Evolutionary conservation across 1,140 invertebrate genomes (phyloP).

Genomic region (Hydropsyche tenuis): DNA sequence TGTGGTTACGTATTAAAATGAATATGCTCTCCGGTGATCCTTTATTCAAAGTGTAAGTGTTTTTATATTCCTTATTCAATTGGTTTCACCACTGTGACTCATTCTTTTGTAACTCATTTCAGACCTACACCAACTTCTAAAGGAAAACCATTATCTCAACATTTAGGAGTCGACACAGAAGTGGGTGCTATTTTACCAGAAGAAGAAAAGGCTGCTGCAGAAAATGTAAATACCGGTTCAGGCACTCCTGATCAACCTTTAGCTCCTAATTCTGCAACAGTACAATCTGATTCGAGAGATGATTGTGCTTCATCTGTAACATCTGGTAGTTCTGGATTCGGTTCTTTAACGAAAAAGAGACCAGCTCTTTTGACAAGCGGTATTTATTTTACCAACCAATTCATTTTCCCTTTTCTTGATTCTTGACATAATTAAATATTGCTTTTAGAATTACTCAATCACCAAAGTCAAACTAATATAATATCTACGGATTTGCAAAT

Average conservation of each 20-base stretch:
- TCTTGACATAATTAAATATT: too few species aligned
- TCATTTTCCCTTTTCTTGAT: not conserved
- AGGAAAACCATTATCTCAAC: conserved; percentile 64
- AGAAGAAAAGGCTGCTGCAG: conserved; percentile 53
- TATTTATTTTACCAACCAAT: conserved; percentile 1
- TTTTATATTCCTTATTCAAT: conserved; percentile 14
- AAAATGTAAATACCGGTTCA: conserved; percentile 49
- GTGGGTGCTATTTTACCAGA: conserved; percentile 52
- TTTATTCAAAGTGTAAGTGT: conserved; percentile 94
- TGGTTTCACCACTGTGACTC: too few species aligned
- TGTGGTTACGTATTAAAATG: conserved; percentile 89
- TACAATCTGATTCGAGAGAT: conserved; percentile 59
- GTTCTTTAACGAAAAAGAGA: conserved; percentile 81
- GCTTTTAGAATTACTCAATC: conserved; percentile 54
- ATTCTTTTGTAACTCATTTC: conserved; percentile 37
- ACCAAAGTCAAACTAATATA: conserved; percentile 54
- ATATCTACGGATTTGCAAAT: conserved; percentile 51
- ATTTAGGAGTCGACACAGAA: conserved; percentile 56
- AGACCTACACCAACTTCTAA: conserved; percentile 75
- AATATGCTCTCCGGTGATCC: conserved; percentile 94
- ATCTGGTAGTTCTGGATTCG: conserved; percentile 81
- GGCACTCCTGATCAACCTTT: conserved; percentile 40
- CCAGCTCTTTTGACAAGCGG: conserved; percentile 64
- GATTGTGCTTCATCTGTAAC: conserved; percentile 77
- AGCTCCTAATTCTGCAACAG: conserved; percentile 48